These are phyloP conservation scores for Ectropis grisescens DNA, from an alignment of 1,140 invertebrate genomes.

Conservation along the genomic window DNA sequence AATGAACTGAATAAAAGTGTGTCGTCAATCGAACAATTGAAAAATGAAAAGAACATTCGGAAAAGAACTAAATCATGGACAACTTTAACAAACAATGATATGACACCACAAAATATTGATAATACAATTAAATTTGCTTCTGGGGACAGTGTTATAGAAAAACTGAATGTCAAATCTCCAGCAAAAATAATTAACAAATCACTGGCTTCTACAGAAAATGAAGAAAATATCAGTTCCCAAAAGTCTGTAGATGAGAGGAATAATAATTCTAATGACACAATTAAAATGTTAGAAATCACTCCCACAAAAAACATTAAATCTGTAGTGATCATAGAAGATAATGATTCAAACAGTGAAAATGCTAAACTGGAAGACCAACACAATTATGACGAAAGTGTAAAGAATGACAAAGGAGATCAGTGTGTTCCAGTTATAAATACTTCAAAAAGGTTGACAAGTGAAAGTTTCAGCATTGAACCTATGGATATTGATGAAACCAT, in stretches of 20 bases:
- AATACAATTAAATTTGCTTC: constrained; percentile 11
- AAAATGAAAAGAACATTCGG: constrained; percentile 22
- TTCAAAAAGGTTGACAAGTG: constrained; percentile 5
- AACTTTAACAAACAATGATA: constrained; percentile 21
- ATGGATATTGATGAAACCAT: constrained; percentile 58
- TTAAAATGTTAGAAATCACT: too few relatives aligned
- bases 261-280: too few relatives aligned
- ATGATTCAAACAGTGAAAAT: constrained; percentile 31
- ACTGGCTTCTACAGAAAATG: too few relatives aligned
- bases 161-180: too few relatives aligned
- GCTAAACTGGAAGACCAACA: constrained; percentile 5
- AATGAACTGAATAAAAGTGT: constrained; percentile 28
- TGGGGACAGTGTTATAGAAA: constrained; percentile 13
- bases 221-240: constrained; percentile 8
- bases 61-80: constrained; percentile 44
- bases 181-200: too few relatives aligned
- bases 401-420: constrained; percentile 25
- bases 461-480: constrained; percentile 34
- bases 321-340: constrained; percentile 35
- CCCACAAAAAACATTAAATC: constrained; percentile 11
- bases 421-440: constrained; percentile 35
- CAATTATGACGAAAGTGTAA: not conserved
- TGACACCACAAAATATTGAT: too few relatives aligned
- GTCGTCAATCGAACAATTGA: constrained; percentile 15
- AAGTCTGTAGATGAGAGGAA: too few relatives aligned